Conservation (phyloP, 2,113 vertebrate genomes). For the Romanogobio albipinnatus region DNA sequence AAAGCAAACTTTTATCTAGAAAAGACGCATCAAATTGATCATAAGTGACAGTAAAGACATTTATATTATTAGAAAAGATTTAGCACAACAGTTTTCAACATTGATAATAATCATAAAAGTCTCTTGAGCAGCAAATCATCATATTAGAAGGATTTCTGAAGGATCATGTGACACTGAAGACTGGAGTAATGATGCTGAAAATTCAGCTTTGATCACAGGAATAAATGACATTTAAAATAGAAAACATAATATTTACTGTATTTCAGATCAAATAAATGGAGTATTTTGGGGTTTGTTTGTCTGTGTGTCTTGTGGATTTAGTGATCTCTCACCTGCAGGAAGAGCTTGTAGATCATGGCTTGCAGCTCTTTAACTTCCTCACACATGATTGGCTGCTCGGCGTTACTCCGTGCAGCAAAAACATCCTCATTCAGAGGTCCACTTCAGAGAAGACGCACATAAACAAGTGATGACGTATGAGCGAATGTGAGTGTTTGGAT, state of each 20-base stretch:
- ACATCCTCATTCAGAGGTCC: conserved; percentile 90
- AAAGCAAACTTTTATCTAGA: too few relatives aligned
- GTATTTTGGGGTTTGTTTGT: too few relatives aligned
- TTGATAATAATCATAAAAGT: too few relatives aligned
- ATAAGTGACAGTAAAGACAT: background rate
- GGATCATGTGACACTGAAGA: too few relatives aligned
- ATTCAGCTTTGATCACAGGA: too few relatives aligned
- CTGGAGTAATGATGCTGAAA: too few relatives aligned
- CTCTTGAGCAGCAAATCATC: too few relatives aligned
- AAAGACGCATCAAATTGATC: background rate
- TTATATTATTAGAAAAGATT: too few relatives aligned
- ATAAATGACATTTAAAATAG: too few relatives aligned
- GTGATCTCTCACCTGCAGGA: conserved; percentile 80
- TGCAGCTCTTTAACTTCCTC: conserved; percentile 86
- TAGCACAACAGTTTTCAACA: too few relatives aligned
- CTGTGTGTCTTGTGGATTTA: background rate
- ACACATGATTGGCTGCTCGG: conserved; percentile 66
- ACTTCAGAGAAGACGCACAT: conserved; percentile 68
- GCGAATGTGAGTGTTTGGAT: background rate
- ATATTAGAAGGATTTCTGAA: too few relatives aligned
- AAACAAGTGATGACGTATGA: background rate
- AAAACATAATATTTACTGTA: background rate
- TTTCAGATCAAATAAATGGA: background rate
- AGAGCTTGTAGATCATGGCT: conserved; percentile 88
- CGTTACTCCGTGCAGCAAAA: conserved; percentile 79